Evolutionary conservation across 2,113 vertebrate species (phyloP).

Genomic region (Lagopus muta): DNA sequence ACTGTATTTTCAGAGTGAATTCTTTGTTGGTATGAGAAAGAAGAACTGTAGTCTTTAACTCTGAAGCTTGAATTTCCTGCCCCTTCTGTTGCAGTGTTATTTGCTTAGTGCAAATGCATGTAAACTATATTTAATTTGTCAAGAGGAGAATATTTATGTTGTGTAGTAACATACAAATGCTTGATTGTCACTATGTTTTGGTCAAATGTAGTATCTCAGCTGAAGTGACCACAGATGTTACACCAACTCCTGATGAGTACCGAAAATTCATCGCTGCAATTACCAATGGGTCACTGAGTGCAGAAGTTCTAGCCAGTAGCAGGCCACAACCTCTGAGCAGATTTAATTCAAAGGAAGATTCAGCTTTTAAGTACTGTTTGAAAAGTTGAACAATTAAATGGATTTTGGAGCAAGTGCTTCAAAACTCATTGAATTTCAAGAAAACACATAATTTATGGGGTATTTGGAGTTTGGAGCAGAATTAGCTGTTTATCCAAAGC

Average conservation of each 20-base stretch:
- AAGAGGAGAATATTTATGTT: not conserved
- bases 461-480: not conserved
- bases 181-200: not conserved
- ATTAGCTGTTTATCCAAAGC: not conserved
- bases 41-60: not conserved
- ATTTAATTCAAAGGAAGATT: not conserved
- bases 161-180: not conserved
- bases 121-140: not conserved
- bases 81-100: not conserved
- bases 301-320: not conserved
- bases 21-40: not conserved
- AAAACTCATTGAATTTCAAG: not conserved
- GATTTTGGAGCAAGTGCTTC: not conserved
- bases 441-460: not conserved
- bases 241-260: not conserved
- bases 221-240: not conserved
- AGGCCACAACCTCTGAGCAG: not conserved
- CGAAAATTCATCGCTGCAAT: not conserved
- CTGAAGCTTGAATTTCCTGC: not conserved
- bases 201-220: not conserved
- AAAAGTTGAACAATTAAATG: not conserved
- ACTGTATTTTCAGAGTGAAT: not conserved
- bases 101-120: not conserved
- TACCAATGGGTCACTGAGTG: accelerated
- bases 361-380: not conserved